phyloP scores from a whole-genome alignment of 23 tunicate species.

The Botrylloides violaceus region DNA sequence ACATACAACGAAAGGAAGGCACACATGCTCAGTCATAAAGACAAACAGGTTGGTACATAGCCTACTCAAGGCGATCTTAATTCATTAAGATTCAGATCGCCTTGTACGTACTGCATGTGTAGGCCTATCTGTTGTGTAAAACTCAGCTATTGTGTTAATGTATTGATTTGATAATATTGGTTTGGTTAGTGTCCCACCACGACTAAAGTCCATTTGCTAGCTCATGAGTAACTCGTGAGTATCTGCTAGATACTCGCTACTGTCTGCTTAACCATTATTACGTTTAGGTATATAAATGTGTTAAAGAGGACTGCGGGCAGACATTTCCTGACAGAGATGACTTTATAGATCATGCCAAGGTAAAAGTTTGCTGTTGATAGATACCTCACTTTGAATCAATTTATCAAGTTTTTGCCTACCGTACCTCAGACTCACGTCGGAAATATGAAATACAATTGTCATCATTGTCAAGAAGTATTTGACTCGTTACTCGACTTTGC shows the following conservation, averaged over 20 bases:
- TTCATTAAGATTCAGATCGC: neutral
- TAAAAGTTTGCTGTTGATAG: neutral
- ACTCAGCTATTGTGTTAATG: too few species aligned
- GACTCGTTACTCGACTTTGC: slow-evolving; percentile 72
- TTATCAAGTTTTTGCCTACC: too few species aligned
- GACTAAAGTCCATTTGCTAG: too few species aligned
- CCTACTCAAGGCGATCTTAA: neutral
- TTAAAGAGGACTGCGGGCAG: slow-evolving; percentile 64
- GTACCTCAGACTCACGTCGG: slow-evolving; percentile 34
- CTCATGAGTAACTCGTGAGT: too few species aligned
- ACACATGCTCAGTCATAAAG: slow-evolving; percentile 80
- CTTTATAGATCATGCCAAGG: slow-evolving; percentile 71
- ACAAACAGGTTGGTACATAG: slow-evolving; percentile 85
- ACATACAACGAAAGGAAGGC: slow-evolving; percentile 62
- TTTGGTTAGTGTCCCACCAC: too few species aligned
- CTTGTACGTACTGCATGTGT: too few species aligned
- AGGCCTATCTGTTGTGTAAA: too few species aligned
- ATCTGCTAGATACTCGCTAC: too few species aligned
- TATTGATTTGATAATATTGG: too few species aligned
- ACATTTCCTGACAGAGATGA: slow-evolving; percentile 65
- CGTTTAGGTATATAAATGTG: slow-evolving; percentile 78
- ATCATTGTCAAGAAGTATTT: slow-evolving; percentile 82
- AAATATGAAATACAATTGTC: slow-evolving; percentile 80
- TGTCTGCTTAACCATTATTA: too few species aligned
- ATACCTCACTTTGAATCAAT: too few species aligned